Evolutionary conservation across 2,797 vertebrate species (phyloP), one percentile per base, ranked within the genome.

Genomic region (Myotis myotis): DNA sequence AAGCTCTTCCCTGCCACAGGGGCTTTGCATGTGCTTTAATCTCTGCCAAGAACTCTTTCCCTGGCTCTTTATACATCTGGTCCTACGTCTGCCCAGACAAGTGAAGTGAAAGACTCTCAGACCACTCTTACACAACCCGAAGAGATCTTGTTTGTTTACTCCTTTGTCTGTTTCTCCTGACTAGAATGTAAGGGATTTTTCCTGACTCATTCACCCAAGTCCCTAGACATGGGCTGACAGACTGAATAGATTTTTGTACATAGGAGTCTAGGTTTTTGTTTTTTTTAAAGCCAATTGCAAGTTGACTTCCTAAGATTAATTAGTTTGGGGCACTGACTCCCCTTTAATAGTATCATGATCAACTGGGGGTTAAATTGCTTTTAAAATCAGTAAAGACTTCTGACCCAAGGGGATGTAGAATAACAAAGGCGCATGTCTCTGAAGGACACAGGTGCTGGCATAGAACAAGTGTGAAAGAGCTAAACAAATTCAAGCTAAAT

Each of bases 401-500:
- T 62, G 55, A 55, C 38, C 20, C 41, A 75, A 47, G 28, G 25
- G 20, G 36, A 19, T 2, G 2, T 6, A 81, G 49, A 60, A 72
- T 36, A 44, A 28, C 71, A 57, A 71, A 53, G 55, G 66, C 19
- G 15, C 33, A 25, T 30, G 75, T 88, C 64, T 95, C 81, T 83
- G 68, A 93, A 95, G 91, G 71, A 87, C 72, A 66, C n/a, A 76
- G 62, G 55, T 49, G 82, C 91, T 22, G 49, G 72, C 12, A 49
- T 2, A 84, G 91, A 87, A 64, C 15, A 64, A 62, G 66, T 84
- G 85, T 75, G 25, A 90, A 91, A 94, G 70, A 89, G 68, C 78
- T 75, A 87, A 91, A 64, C 53, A 89, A 82, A 94, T 95, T 91
- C 60, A 72, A 87, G 76, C 60, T 75, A 81, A 95, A 87, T 64